Base-by-base conservation (phyloP, 2,113 vertebrate species). In the Rhea pennata region DNA sequence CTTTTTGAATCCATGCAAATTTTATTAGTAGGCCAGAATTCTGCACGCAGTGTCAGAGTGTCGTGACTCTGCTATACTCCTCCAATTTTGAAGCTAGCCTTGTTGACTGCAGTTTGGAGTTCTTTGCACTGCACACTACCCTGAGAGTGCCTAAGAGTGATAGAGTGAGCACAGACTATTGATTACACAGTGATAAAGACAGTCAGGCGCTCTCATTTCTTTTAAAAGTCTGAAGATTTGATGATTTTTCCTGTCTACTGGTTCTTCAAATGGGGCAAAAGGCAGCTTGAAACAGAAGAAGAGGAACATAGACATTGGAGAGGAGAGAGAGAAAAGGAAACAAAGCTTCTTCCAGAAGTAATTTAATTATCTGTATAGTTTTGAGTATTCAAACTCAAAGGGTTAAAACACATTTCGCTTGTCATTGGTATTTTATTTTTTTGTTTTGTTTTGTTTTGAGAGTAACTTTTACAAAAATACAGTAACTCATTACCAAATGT, bases 91-190 rank as follows among this genome's bases (percentile, higher is more conserved):
- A 27, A 48, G 67, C 27, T 46, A 15, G 4, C 27, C 36, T 56
- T 40, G 15, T 6, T 42, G 39, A 4, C 39, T 69, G 31, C 20
- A 13, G 40, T 44, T 67, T 67, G 40, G 40, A 44, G 23, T 51
- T 31, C 42, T 59, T 46, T 9, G 27, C 0, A 0, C 26, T 14
- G 15, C 3, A 2, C 3, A 12, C 40, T 0, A 0, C 0, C 0
- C 27, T 53, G 20, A 59, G 42, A 17, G 21, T 39, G 4, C 11
- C 17, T 8, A 8, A 31, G 40, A 50, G 46, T 17, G 11, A 56
- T 7, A 4, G 5, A 21, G 24, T 23, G 29, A 31, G 13, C 26
- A 19, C 11, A 10, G 20, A 7, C 12, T 84, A 26, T 36, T 40
- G 36, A 5, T 58, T 71, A 12, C 50, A 36, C 9, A 27, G 23